A percentile compares a stretch with the other conserved stretches of the same genome.
These are phyloP conservation scores for Petrocephalus zakoni DNA, from an alignment of 2,113 vertebrate genomes.

Conservation along the genomic window DNA sequence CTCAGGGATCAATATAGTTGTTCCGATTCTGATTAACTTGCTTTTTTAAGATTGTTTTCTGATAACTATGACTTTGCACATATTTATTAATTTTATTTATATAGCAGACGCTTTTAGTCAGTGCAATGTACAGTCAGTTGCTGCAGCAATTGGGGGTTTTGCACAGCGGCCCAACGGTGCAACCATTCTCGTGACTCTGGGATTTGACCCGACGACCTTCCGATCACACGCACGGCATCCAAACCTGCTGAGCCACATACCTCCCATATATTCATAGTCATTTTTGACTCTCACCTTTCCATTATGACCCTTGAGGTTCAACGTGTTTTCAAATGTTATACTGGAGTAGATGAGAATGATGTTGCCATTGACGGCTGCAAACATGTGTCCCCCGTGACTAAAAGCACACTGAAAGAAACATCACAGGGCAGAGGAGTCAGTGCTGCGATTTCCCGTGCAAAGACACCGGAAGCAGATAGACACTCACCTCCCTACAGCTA, in stretches of 20 bases:
- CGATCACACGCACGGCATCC: not conserved
- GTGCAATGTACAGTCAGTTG: not conserved
- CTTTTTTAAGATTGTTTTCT: not conserved
- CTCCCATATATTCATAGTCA: not conserved
- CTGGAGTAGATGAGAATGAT: constrained; percentile 85
- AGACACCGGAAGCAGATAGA: not conserved
- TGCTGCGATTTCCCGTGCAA: not conserved
- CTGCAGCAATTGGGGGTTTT: not conserved
- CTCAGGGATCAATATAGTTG: too few species aligned
- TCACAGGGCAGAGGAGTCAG: not conserved
- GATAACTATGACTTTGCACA: not conserved
- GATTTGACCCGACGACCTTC: not conserved
- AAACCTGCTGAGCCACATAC: not conserved
- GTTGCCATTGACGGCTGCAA: constrained; percentile 84
- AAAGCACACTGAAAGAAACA: constrained; percentile 71
- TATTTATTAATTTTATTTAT: not conserved
- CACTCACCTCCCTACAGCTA: constrained; percentile 77
- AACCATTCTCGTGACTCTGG: not conserved
- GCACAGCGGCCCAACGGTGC: not conserved
- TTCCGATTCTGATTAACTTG: too few species aligned
- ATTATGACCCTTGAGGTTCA: constrained; percentile 84
- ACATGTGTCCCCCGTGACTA: constrained; percentile 86
- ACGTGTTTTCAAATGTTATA: constrained; percentile 76
- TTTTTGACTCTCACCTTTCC: constrained; percentile 72
- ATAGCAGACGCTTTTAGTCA: not conserved